These are phyloP conservation scores for Oxyruncus cristatus DNA, from an alignment of 2,113 vertebrate genomes.

Conservation along the genomic window DNA sequence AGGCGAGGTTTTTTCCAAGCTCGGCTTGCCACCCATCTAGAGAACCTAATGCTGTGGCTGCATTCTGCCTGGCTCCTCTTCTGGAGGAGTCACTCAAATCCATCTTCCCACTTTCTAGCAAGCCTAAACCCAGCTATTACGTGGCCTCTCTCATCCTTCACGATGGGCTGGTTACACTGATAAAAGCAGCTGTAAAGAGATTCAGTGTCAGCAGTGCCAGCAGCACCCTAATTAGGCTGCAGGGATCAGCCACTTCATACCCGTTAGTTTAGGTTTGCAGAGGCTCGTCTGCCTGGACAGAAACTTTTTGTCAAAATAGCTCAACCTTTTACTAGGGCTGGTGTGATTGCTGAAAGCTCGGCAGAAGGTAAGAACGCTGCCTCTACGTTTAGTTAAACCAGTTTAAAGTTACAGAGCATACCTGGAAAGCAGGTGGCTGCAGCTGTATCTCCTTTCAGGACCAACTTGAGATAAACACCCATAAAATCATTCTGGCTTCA, in stretches of 20 bases:
- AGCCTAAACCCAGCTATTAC: neutral
- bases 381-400: neutral
- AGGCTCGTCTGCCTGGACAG: rapidly evolving
- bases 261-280: neutral
- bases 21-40: neutral
- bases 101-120: neutral
- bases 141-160: neutral
- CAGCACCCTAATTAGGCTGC: neutral
- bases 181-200: neutral
- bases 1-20: neutral
- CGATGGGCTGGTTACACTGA: neutral
- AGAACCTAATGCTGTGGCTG: neutral
- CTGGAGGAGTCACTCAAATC: neutral
- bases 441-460: neutral
- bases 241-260: neutral
- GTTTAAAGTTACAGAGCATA: neutral
- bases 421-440: neutral
- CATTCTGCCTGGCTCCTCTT: rapidly evolving
- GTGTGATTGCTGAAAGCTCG: rapidly evolving
- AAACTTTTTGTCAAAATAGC: neutral
- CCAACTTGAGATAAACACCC: neutral
- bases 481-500: neutral
- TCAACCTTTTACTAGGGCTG: neutral
- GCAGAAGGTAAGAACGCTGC: neutral
- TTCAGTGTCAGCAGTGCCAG: neutral